Conservation (phyloP, 2,888 invertebrate genomes). For the Lathronympha strigana region DNA sequence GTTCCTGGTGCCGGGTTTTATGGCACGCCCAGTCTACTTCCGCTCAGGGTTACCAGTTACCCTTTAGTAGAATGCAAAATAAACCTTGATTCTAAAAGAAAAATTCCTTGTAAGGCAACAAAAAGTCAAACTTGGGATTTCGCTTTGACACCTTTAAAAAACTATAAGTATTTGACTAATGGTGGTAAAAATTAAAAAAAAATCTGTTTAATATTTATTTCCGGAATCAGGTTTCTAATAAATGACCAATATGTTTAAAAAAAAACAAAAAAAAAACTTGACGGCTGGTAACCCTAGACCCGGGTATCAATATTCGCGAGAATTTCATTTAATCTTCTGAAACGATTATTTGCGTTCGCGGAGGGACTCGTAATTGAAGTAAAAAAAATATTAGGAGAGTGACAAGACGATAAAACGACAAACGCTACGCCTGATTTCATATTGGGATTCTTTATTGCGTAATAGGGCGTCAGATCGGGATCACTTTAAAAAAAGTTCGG, state of each 20-base stretch:
- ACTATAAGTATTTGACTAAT: too few relatives aligned
- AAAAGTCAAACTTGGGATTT: background rate
- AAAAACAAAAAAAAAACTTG: background rate
- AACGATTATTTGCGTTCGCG: slow-evolving; percentile 71
- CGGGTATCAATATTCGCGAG: slow-evolving; percentile 67
- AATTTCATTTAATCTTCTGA: slow-evolving; percentile 72
- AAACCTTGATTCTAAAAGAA: background rate
- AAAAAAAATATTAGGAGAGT: slow-evolving; percentile 72
- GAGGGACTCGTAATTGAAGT: slow-evolving; percentile 73
- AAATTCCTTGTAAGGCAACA: background rate
- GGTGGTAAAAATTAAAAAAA: too few relatives aligned
- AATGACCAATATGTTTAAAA: too few relatives aligned
- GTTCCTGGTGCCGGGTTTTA: slow-evolving; percentile 42
- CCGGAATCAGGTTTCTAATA: too few relatives aligned
- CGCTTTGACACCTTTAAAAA: background rate
- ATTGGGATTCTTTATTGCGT: slow-evolving; percentile 73
- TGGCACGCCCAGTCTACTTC: slow-evolving; percentile 49
- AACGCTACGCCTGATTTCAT: slow-evolving; percentile 75
- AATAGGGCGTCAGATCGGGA: slow-evolving; percentile 64
- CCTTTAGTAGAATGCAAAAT: background rate
- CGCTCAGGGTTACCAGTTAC: slow-evolving; percentile 37
- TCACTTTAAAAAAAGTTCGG: slow-evolving; percentile 44
- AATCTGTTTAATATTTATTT: too few relatives aligned
- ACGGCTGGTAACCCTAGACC: slow-evolving; percentile 5
- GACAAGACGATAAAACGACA: slow-evolving; percentile 79